A percentile compares a stretch with the other conserved stretches of the same genome.
These are phyloP conservation scores for Elmis aenea DNA, from an alignment of 2,888 invertebrate genomes.

Conservation along the genomic window DNA sequence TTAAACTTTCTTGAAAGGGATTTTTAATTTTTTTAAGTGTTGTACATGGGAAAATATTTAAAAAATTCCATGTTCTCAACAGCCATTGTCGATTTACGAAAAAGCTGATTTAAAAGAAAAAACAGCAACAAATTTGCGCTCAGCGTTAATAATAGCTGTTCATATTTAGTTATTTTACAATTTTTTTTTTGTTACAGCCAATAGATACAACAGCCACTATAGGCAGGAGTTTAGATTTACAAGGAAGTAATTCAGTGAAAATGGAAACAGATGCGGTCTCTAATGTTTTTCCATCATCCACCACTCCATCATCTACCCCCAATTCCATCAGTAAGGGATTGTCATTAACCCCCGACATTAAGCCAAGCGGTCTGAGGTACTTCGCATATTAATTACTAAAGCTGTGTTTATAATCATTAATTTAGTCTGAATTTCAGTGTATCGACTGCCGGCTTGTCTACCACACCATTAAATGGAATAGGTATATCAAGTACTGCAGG, in stretches of 20 bases:
- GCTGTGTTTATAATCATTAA: slow-evolving; percentile 1
- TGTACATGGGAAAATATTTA: no score
- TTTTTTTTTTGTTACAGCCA: slow-evolving; percentile 43
- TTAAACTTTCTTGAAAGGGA: no score
- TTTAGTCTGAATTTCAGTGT: slow-evolving; percentile 32
- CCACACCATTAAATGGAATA: slow-evolving; percentile 42
- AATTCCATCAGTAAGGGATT: slow-evolving; percentile 49
- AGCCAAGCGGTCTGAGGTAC: slow-evolving; percentile 44
- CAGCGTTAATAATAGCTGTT: not conserved
- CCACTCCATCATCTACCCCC: slow-evolving; percentile 50
- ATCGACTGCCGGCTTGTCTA: slow-evolving; percentile 36
- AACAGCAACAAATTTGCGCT: no score
- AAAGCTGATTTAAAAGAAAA: no score
- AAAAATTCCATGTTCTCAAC: no score
- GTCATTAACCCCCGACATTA: slow-evolving; percentile 43
- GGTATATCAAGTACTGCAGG: slow-evolving; percentile 47
- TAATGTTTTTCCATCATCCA: slow-evolving; percentile 42
- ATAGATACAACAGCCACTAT: slow-evolving; percentile 59
- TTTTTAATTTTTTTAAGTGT: no score
- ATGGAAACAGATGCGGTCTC: slow-evolving; percentile 41
- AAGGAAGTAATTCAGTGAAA: slow-evolving; percentile 40
- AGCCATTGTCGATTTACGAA: no score
- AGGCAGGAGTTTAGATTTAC: slow-evolving; percentile 43
- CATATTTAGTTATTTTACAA: no score
- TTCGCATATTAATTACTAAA: slow-evolving; percentile 5